Conservation (phyloP, 1,140 invertebrate genomes). For the Lepidurus arcticus region DNA sequence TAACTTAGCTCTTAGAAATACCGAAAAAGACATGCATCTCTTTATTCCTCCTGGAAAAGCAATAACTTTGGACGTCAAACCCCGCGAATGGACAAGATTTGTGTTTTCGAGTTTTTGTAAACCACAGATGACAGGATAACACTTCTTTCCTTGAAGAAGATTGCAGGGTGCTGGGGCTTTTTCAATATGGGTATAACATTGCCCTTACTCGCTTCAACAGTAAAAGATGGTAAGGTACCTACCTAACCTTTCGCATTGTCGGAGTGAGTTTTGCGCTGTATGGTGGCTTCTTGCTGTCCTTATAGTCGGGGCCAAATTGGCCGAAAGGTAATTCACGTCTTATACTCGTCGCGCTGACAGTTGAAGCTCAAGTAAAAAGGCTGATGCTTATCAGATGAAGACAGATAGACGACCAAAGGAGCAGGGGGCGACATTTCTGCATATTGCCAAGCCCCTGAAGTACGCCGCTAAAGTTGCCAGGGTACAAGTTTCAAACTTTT, state of each 20-base stretch:
- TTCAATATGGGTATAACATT: too few species aligned
- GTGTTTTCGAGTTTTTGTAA: background rate
- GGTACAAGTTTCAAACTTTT: background rate
- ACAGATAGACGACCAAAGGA: background rate
- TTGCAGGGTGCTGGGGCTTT: too few species aligned
- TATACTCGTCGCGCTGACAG: background rate
- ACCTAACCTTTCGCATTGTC: background rate
- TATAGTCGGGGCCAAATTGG: background rate
- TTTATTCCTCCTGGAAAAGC: background rate
- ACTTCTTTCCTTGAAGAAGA: background rate
- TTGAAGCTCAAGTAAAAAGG: background rate
- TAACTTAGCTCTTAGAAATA: too few species aligned
- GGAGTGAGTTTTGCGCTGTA: background rate
- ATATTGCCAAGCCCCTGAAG: background rate
- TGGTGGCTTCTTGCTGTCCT: background rate
- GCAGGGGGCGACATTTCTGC: background rate
- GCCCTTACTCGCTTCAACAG: too few species aligned
- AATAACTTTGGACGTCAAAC: background rate
- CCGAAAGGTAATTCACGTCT: conserved; percentile 2
- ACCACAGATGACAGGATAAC: background rate
- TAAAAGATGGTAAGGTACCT: too few species aligned
- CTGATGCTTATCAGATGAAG: background rate
- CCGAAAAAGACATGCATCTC: too few species aligned
- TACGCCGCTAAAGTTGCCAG: background rate
- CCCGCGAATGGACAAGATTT: too few species aligned